A percentile compares a stretch with the other conserved stretches of the same genome.
Conservation (phyloP, 2,113 vertebrate species). For the Actenoides lindsayi region DNA sequence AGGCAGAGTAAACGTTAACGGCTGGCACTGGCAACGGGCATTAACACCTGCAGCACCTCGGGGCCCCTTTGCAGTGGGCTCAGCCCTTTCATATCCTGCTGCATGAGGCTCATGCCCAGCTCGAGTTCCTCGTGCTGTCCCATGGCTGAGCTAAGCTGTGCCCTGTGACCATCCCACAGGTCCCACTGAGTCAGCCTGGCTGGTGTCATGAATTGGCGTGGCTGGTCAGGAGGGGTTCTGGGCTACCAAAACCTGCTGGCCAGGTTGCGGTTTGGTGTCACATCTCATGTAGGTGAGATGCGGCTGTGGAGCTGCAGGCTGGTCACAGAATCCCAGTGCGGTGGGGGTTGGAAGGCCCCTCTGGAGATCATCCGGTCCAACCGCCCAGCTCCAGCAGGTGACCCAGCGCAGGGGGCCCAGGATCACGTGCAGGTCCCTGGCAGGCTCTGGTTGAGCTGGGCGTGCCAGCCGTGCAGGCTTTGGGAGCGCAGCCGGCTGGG, state of each 20-base stretch:
- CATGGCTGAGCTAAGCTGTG: accelerated
- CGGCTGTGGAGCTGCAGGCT: neutral
- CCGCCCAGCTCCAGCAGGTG: neutral
- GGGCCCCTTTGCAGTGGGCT: neutral
- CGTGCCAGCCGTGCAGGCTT: accelerated
- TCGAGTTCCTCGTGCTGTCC: neutral
- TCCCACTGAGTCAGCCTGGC: neutral
- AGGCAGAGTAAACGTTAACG: neutral
- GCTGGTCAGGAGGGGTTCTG: neutral
- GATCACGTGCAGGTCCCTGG: neutral
- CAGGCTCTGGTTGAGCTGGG: no score
- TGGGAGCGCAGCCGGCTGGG: neutral
- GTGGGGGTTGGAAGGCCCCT: neutral
- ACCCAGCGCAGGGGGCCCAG: neutral
- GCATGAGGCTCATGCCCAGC: neutral
- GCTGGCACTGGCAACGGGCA: neutral
- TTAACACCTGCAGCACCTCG: neutral
- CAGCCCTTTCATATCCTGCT: accelerated
- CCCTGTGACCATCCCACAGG: accelerated
- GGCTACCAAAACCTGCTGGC: neutral
- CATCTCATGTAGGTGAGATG: accelerated
- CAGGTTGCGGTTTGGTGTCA: neutral
- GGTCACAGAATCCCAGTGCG: neutral
- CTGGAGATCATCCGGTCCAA: neutral
- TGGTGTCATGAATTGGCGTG: no score